Evolutionary conservation across 2,113 vertebrate species (phyloP), one percentile per base, ranked within the genome.

Genomic region (Triplophysa siluroides): DNA sequence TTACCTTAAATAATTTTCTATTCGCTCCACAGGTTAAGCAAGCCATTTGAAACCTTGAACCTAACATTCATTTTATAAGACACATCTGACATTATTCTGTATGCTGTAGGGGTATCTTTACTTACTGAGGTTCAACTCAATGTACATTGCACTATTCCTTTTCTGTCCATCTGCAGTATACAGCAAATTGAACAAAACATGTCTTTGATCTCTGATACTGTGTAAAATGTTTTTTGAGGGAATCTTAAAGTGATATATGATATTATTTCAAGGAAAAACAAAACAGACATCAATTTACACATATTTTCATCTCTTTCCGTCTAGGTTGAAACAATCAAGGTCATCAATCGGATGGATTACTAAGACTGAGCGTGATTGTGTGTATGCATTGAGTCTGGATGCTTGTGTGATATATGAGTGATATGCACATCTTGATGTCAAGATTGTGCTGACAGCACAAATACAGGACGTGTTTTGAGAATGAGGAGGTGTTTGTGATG

Each of bases 381-480:
- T 26, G 54, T 38, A 38, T 38, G 33, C 33, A 38, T 38, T 38
- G 26, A 38, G 58, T 72, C 52, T 38, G 54, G 26, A 23, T 72
- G 50, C 29, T 1, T 60, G 54, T 56, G 8, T 14, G 33, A 33
- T 21, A 50, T 18, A 26, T 73, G 8, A 52, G 16, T 29, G 45
- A 47, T 19, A 13, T 62, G 47, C 24, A 41, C 29, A 5, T 38
- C 14, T 61, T 24, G 19, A 58, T 61, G 14, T 11, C n/a, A 61
- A 74, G 71, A n/a, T 61, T 74, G n/a, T 61, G 71, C 12, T 41
- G 54, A 60, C 70, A 41, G 50, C 24, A 52, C 33, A 10, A 38
- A 64, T 29, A 65, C 19, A 65, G 63, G 21, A 21, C 21, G 19
- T 43, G 29, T 77, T 38, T 16, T 73, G 68, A 66, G 60, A 71